phyloP scores from a whole-genome alignment of 2,113 vertebrate genomes.

The Chaetodon auriga region DNA sequence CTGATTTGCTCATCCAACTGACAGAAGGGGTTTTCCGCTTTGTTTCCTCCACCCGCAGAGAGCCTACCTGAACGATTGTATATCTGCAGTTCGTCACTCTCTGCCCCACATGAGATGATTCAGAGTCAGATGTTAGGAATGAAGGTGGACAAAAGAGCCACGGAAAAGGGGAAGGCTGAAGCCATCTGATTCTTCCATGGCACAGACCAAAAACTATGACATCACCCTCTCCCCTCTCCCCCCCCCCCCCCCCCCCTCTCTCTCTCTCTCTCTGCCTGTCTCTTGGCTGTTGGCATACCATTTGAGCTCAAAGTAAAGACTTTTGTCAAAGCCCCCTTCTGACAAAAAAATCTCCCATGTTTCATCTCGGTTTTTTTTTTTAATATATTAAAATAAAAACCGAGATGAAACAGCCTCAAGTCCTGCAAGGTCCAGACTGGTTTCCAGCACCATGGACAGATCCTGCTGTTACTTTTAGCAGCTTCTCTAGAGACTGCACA shows the following conservation, averaged over 20 bases:
- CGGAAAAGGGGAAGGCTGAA: constrained; percentile 56
- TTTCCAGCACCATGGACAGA: constrained; percentile 52
- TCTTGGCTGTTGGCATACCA: neutral
- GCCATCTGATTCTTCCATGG: constrained; percentile 77
- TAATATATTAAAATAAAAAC: too few species aligned
- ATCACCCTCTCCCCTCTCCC: constrained; percentile 60
- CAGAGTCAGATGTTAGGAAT: constrained; percentile 14
- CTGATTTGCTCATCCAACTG: neutral
- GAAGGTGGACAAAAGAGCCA: neutral
- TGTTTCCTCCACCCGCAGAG: constrained; percentile 7
- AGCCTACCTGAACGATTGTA: neutral
- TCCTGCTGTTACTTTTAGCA: neutral
- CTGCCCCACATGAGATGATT: constrained; percentile 5
- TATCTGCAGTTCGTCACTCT: neutral
- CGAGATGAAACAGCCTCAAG: too few species aligned
- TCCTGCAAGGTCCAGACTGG: too few species aligned
- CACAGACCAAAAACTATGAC: constrained; percentile 78
- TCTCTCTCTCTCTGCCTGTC: neutral
- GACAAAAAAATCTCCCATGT: neutral
- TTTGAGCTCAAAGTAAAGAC: constrained; percentile 12
- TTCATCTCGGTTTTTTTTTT: too few species aligned
- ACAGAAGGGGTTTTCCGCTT: neutral
- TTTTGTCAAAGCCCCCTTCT: too few species aligned
- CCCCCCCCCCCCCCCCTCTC: neutral
- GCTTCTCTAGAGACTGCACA: neutral